These are phyloP conservation scores for Ceratitis capitata DNA, from an alignment of 1,140 invertebrate species.

Conservation along the genomic window DNA sequence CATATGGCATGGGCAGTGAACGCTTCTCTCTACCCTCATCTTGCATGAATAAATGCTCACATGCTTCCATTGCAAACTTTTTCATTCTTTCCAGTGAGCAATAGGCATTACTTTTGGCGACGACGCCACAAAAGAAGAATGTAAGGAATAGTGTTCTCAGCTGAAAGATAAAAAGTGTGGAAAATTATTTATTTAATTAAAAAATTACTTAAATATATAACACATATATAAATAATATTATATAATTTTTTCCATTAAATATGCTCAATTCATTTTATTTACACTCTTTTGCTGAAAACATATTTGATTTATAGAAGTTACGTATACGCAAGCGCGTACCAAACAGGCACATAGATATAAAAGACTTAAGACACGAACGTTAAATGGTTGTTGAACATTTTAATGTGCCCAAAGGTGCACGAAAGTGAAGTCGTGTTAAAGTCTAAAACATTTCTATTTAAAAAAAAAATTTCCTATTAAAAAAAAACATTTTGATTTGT, in stretches of 20 bases:
- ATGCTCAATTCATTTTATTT: no score
- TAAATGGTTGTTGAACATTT: no score
- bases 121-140: background rate
- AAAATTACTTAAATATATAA: background rate
- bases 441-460: no score
- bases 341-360: background rate
- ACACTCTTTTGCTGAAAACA: background rate
- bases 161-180: background rate
- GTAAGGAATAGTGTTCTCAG: background rate
- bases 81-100: constrained; percentile 61
- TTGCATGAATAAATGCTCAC: constrained; percentile 56
- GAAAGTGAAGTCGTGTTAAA: no score
- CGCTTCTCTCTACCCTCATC: constrained; percentile 56
- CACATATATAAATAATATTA: background rate
- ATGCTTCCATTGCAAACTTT: constrained; percentile 56
- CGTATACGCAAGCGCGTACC: constrained; percentile 22
- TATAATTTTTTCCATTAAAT: no score
- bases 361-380: constrained; percentile 19
- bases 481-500: no score
- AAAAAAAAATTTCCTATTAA: no score
- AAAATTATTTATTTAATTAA: background rate
- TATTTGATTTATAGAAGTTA: background rate
- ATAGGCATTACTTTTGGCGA: constrained; percentile 16
- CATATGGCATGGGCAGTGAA: constrained; percentile 43
- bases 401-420: no score